Evolutionary conservation across 2,797 vertebrate genomes (phyloP).

Genomic region (Emys orbicularis): DNA sequence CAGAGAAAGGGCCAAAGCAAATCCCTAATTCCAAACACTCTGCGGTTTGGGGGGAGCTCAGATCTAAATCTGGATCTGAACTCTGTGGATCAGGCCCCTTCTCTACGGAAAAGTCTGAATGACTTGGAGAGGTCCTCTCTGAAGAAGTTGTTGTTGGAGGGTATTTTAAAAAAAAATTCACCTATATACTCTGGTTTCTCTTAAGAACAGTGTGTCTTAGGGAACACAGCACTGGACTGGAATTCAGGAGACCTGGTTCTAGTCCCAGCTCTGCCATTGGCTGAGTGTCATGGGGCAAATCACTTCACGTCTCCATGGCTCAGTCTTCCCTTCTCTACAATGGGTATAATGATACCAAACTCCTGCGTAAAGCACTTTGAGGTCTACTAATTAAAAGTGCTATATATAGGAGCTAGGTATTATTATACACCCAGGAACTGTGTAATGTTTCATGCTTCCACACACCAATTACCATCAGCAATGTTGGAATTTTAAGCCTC

Average conservation of each 20-base stretch:
- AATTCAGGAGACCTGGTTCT: neutral
- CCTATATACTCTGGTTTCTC: neutral
- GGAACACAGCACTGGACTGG: neutral
- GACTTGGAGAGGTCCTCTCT: neutral
- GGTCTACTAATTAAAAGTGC: neutral
- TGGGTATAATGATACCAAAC: neutral
- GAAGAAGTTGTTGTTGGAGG: neutral
- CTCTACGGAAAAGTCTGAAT: neutral
- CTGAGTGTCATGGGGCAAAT: neutral
- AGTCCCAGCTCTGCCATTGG: neutral
- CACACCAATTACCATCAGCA: neutral
- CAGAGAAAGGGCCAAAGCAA: no score
- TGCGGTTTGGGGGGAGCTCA: neutral
- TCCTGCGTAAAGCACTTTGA: neutral
- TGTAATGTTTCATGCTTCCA: neutral
- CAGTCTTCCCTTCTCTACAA: neutral
- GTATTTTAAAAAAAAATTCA: neutral
- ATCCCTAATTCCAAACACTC: neutral
- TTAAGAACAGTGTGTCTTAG: neutral
- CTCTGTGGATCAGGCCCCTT: neutral
- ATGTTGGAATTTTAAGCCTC: neutral
- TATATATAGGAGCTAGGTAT: neutral
- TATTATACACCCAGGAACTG: neutral
- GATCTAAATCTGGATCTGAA: neutral
- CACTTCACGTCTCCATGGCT: neutral